Evolutionary conservation across 1,140 invertebrate species (phyloP), one percentile per base, ranked within the genome.

Genomic region (Drosophila sucinea): DNA sequence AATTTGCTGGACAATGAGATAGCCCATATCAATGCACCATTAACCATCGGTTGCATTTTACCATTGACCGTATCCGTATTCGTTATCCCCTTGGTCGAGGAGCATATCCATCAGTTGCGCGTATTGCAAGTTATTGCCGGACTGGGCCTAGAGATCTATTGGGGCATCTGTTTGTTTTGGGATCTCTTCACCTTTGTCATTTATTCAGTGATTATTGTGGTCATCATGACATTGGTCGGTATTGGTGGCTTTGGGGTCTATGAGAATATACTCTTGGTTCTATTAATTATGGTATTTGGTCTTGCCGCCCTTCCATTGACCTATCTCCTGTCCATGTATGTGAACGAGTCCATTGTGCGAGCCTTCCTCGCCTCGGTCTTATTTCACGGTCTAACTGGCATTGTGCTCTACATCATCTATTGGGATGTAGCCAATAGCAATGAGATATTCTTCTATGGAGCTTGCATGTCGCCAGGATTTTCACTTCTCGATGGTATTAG

Each of bases 391-490:
- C 4, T 76, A 0, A 83, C 79, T 4, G 89, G 89, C 1, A 29
- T 87, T 32, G 84, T 80, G 7, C 58, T 79, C 3, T 91, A 77
- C 32, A 70, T 90, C 11, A 32, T 84, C 23, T 91, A 85, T 17
- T 91, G 83, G 90, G 86, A 91, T 56, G 84, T 91, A 33, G 76
- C 90, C 30, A 79, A 79, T 32, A 86, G 72, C 63, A 90, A 87
- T 67, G 29, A 60, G 1, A 68, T 84, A 8, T 90, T 83, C 56
- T 90, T 74, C 29, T 87, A 86, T 47, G 60, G 76, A 2, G 79
- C 82, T 4, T 77, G 74, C 35, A 38, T 91, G n/a, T 91, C 68
- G 1, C 90, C 90, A 1, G 86, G 85, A 1, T 91, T 91, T 41
- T 40, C 90, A 0, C 35, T 91, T 4, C 77, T 91, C n/a, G 90